Base-by-base conservation (phyloP, 2,797 vertebrate species). In the Nannoperca australis region DNA sequence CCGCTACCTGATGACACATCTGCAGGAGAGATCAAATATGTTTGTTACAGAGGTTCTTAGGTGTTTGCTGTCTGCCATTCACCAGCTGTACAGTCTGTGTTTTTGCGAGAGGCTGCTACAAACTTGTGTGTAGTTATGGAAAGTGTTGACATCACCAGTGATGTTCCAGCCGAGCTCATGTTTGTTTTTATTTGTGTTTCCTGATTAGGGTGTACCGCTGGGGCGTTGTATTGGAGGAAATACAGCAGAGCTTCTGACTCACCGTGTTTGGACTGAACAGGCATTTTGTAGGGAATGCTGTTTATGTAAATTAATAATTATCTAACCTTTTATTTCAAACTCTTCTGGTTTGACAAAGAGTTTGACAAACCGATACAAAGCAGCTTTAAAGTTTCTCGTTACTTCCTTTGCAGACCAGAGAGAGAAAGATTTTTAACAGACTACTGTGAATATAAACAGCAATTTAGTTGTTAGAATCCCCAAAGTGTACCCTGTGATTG, bases 151-250 rank as follows among this genome's bases (percentile, higher is more conserved):
- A 53, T 78, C 24, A 50, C 15, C 38, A 27, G 0, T 20, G n/a
- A 70, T 17, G 58, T 64, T 73, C 7, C 53, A 70, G 27, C 18
- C 10, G 4, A 68, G 61, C 36, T 74, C 73, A 32, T 76, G 49
- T 72, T 68, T 82, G 80, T 70, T 73, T 76, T 69, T 70, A 30
- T 76, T 63, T 61, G 44, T 12, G 55, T 58, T 73, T 62, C 45
- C 61, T 64, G 75, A 73, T 85, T 36, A 40, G 24, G 38, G 47
- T 22, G 40, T 56, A 27, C 32, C 70, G 74, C 54, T 54, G 42
- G 32, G 3, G 51, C n/a, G 22, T 49, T 45, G 64, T 36, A 68
- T 27, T 12, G 1, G 44, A 44, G 65, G 38, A 44, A 55, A 55
- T 40, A 12, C 55, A 73, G 68, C 58, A 18, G 49, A 22, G 11